A percentile compares a stretch with the other conserved stretches of the same genome.
Evolutionary conservation across 2,888 invertebrate species (phyloP).

Genomic region (Rotaria macrura): DNA sequence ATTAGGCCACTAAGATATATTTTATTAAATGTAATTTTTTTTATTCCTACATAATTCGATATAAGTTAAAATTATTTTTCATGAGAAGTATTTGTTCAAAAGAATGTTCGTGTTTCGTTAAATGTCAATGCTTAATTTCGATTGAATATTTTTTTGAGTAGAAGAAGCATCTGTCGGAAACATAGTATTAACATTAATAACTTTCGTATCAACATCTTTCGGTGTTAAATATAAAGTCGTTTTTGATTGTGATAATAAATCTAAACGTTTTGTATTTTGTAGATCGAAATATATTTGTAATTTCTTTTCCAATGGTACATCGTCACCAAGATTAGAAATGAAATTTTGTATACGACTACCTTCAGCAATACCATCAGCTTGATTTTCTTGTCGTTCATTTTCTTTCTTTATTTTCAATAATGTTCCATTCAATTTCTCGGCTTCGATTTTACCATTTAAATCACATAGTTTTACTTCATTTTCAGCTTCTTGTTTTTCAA

Average conservation of each 20-base stretch:
- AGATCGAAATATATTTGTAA: neutral
- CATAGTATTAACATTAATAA: neutral
- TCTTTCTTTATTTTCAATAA: conserved; percentile 14
- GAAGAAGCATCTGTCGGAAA: neutral
- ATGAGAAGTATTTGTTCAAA: neutral
- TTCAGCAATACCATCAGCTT: conserved; percentile 12
- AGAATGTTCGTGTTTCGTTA: neutral
- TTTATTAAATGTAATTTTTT: too few species aligned
- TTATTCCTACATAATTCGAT: too few species aligned
- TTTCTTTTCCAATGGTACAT: neutral
- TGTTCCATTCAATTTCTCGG: neutral
- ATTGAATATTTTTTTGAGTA: neutral
- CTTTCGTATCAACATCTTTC: conserved; percentile 5
- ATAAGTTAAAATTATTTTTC: too few species aligned
- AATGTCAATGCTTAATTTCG: neutral
- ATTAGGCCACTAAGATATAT: too few species aligned
- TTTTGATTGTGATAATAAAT: neutral
- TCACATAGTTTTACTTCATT: neutral
- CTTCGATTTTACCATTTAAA: neutral
- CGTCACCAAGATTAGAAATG: neutral
- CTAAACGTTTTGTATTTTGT: conserved; percentile 9
- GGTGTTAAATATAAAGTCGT: neutral
- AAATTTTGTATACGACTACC: conserved; percentile 1
- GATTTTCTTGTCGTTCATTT: conserved; percentile 7
- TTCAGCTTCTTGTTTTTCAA: conserved; percentile 1